Evolutionary conservation across 2,113 vertebrate genomes (phyloP).

Genomic region (Uropsilus gracilis): DNA sequence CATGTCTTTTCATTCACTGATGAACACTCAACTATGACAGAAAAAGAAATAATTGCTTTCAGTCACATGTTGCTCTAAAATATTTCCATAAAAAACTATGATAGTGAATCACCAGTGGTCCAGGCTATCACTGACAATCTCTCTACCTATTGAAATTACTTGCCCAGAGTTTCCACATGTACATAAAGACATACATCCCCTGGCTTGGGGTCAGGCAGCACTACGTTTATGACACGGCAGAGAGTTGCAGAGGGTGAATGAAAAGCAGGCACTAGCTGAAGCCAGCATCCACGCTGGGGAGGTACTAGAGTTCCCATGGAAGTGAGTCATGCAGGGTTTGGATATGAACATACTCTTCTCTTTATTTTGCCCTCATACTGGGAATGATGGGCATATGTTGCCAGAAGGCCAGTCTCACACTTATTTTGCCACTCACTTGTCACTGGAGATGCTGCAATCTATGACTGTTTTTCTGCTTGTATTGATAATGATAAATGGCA

Average conservation of each 20-base stretch:
- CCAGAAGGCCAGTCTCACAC: not conserved
- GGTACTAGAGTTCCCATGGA: not conserved
- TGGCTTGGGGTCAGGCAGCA: not conserved
- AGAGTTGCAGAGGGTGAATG: too few species aligned
- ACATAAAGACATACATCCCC: rapidly evolving
- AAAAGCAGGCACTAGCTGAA: too few species aligned
- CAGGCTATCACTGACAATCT: not conserved
- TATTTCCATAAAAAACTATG: not conserved
- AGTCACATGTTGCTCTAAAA: not conserved
- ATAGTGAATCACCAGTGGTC: not conserved
- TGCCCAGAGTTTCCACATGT: not conserved
- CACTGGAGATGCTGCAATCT: constrained; percentile 94
- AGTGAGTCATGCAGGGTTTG: not conserved
- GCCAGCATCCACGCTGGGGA: rapidly evolving
- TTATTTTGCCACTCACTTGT: constrained; percentile 87
- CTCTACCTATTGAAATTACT: not conserved
- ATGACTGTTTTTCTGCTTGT: constrained; percentile 92
- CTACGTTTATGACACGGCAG: too few species aligned
- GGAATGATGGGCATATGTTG: rapidly evolving
- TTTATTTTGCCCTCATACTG: too few species aligned
- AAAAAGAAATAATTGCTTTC: not conserved
- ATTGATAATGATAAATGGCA: constrained; percentile 93
- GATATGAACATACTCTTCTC: not conserved
- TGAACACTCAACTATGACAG: not conserved
- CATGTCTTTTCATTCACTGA: not conserved